Evolutionary conservation across 2,888 invertebrate species (phyloP).

Genomic region (Holacanthella duospinosa): DNA sequence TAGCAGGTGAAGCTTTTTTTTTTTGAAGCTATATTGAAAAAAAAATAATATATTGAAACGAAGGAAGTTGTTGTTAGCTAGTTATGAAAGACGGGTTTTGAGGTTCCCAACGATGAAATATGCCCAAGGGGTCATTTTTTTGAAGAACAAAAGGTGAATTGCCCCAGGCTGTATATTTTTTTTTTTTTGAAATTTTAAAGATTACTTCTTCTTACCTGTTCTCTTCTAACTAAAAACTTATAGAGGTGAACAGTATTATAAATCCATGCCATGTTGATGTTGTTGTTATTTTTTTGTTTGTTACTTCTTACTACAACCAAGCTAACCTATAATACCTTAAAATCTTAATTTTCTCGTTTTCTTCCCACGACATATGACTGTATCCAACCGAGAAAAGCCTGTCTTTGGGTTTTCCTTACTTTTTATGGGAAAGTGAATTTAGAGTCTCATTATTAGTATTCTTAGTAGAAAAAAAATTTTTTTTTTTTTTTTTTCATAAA

Average conservation of each 20-base stretch:
- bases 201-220: too few relatives aligned
- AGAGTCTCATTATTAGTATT: not conserved
- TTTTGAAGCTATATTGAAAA: too few relatives aligned
- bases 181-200: too few relatives aligned
- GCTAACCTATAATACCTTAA: not conserved
- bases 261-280: not conserved
- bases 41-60: too few relatives aligned
- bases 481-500: not conserved
- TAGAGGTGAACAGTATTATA: not conserved
- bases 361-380: constrained; percentile 1
- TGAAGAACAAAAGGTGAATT: too few relatives aligned
- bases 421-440: not conserved
- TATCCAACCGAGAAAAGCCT: constrained; percentile 1
- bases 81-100: too few relatives aligned
- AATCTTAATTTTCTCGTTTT: not conserved
- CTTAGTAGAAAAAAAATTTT: not conserved
- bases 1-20: too few relatives aligned
- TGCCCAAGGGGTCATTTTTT: too few relatives aligned
- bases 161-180: too few relatives aligned
- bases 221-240: too few relatives aligned
- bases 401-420: not conserved
- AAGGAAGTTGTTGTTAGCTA: too few relatives aligned
- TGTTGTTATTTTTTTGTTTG: not conserved
- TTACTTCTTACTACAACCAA: not conserved
- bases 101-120: too few relatives aligned